Conservation (phyloP, 2,797 vertebrate genomes). For the Pipistrellus nathusii region DNA sequence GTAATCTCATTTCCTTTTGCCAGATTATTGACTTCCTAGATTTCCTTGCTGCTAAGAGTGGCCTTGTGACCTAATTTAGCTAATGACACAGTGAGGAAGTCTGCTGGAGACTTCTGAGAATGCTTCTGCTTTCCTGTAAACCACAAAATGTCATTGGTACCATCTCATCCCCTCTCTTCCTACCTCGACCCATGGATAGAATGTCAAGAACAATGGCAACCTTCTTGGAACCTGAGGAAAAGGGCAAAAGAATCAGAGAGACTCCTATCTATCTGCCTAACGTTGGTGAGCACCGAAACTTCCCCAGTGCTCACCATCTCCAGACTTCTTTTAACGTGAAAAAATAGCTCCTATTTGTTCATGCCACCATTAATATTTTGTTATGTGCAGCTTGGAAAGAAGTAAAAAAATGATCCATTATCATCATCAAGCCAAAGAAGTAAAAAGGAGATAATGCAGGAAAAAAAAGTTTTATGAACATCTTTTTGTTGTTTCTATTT, state of each 20-base stretch:
- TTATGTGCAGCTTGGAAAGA: conserved; percentile 35
- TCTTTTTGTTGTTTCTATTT: neutral
- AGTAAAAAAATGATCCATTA: neutral
- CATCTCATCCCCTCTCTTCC: neutral
- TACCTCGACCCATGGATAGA: neutral
- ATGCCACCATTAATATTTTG: neutral
- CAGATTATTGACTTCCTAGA: conserved; percentile 10
- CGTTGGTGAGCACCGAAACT: neutral
- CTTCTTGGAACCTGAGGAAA: neutral
- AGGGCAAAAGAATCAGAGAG: neutral
- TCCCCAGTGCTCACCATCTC: neutral
- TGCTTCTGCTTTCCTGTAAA: neutral
- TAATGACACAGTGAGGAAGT: neutral
- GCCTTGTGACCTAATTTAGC: neutral
- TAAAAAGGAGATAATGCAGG: neutral
- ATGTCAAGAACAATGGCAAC: neutral
- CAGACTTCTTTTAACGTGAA: neutral
- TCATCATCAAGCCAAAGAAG: conserved; percentile 9
- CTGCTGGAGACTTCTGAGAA: neutral
- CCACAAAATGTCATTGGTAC: neutral
- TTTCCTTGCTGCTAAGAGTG: neutral
- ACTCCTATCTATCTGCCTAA: neutral
- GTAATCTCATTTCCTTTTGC: neutral
- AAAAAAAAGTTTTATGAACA: neutral
- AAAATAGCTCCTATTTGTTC: neutral